Base-by-base conservation (phyloP, 2,113 vertebrate species). In the Lonchura striata region DNA sequence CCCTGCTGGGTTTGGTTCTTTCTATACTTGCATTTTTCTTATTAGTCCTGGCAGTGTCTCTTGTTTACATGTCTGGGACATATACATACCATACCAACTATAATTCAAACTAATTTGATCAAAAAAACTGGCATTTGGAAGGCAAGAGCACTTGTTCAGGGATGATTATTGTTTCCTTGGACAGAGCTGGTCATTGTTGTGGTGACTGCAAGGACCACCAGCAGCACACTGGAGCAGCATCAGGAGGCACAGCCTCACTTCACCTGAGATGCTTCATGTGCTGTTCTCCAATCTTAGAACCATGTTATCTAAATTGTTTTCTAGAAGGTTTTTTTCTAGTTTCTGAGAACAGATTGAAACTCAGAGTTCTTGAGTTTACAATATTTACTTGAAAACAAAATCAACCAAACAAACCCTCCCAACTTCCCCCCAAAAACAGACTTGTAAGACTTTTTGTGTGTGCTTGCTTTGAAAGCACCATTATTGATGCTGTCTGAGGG, bases 371-470 rank as follows among this genome's bases (percentile, higher is more conserved):
- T 70, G 63, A 49, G 68, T 54, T 60, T 20, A 21, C 7, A 47
- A 2, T 68, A 46, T 50, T 61, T 61, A 46, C 37, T 74, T 81
- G 7, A 60, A 90, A 77, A 6, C 65, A 31, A 52, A 31, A 37
- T 2, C 8, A 33, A 30, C 8, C 11, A 16, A 54, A 20, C 8
- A 37, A 53, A 15, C 8, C 0, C 2, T 14, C 22, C 7, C 12
- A 53, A 5, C 17, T 18, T 72, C 4, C 5, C 27, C n/a, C 20
- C 10, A 3, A 11, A 86, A 78, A 1, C 2, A 5, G 39, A 65
- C 56, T 60, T 50, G 20, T 7, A 42, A 46, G n/a, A 39, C 70
- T 82, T 82, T 24, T 31, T 35, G 28, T 33, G 10, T 70, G 21
- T 84, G 13, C 46, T 80, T 47, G 82, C 35, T 56, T 46, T 63